Evolutionary conservation across 2,888 invertebrate genomes (phyloP).

Genomic region (Gymnocheta viridis): DNA sequence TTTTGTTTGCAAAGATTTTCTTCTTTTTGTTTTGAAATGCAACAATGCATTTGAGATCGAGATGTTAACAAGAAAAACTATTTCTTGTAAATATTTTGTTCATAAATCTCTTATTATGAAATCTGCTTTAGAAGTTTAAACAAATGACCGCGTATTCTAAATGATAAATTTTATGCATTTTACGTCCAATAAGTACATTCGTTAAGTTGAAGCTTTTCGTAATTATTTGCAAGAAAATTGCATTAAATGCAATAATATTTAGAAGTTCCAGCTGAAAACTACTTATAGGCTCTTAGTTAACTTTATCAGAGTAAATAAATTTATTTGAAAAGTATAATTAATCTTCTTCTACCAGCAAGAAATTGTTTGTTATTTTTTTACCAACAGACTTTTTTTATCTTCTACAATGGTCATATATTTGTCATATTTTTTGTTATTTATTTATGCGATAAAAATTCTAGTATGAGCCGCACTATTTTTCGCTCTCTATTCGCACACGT

Average conservation of each 20-base stretch:
- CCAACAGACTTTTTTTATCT: conserved; percentile 31
- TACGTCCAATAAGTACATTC: neutral
- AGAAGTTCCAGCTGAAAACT: neutral
- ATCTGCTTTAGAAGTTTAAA: conserved; percentile 2
- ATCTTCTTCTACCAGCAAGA: neutral
- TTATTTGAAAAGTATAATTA: neutral
- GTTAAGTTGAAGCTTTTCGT: neutral
- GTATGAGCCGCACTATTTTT: conserved; percentile 31
- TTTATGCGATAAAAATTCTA: conserved; percentile 38
- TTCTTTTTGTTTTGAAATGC: neutral
- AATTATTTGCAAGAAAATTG: neutral
- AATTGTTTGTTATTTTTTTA: neutral
- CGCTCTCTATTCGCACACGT: conserved; percentile 37
- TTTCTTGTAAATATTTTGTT: neutral
- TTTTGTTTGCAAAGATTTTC: conserved; percentile 23
- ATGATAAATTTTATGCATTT: conserved; percentile 52
- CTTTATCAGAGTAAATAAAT: neutral
- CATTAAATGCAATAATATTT: neutral
- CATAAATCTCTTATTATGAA: neutral
- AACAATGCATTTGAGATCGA: conserved; percentile 29
- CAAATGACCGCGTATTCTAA: conserved; percentile 29
- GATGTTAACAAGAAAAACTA: conserved; percentile 8
- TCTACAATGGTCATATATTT: conserved; percentile 37
- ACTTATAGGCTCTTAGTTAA: neutral
- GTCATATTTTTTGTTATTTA: conserved; percentile 33